Conservation (phyloP, 2,888 invertebrate genomes). For the Microctonus brassicae region DNA sequence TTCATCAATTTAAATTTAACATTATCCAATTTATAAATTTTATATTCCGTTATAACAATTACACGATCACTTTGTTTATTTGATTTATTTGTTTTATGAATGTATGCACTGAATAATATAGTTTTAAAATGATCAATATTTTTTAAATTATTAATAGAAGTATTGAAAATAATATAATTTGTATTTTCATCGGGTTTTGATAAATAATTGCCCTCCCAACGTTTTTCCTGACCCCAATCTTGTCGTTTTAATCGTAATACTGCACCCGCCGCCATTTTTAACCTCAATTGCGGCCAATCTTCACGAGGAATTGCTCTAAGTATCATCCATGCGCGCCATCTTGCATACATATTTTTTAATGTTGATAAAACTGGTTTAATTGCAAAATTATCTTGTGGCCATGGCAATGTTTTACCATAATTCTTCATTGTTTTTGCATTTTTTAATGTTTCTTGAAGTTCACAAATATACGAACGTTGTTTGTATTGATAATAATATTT, state of each 20-base stretch:
- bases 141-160: slow-evolving; percentile 78
- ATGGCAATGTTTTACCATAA: slow-evolving; percentile 82
- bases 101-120: slow-evolving; percentile 68
- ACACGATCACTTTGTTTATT: slow-evolving; percentile 90
- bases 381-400: slow-evolving; percentile 86
- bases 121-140: slow-evolving; percentile 77
- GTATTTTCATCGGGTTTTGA: slow-evolving; percentile 78
- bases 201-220: slow-evolving; percentile 90
- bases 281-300: slow-evolving; percentile 89
- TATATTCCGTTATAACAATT: slow-evolving; percentile 87
- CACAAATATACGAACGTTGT: slow-evolving; percentile 78
- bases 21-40: slow-evolving; percentile 89
- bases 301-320: slow-evolving; percentile 83
- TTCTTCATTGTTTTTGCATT: slow-evolving; percentile 78
- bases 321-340: slow-evolving; percentile 91
- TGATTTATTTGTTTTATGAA: slow-evolving; percentile 69
- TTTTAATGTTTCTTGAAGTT: slow-evolving; percentile 76
- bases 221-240: slow-evolving; percentile 82
- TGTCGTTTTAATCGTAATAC: slow-evolving; percentile 77
- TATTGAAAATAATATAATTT: slow-evolving; percentile 76
- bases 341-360: slow-evolving; percentile 77
- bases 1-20: slow-evolving; percentile 90
- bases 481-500: slow-evolving; percentile 85
- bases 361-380: slow-evolving; percentile 75
- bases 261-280: slow-evolving; percentile 84